Percentiles rank a stretch among this genome's conserved stretches.
Evolutionary conservation across 1,140 invertebrate species (phyloP).

Genomic region (Archivesica marissinica): DNA sequence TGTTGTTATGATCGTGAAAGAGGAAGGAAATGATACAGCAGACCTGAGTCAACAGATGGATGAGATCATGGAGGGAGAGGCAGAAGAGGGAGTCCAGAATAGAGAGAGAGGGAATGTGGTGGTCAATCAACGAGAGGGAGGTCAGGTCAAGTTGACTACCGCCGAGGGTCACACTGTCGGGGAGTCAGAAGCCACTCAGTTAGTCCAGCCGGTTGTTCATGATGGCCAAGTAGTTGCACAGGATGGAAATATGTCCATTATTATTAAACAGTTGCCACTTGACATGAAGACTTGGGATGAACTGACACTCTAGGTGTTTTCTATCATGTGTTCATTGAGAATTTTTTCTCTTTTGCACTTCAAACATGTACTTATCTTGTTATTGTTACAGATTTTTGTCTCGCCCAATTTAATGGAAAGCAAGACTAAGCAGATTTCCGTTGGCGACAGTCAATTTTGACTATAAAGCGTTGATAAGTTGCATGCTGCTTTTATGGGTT

Average conservation of each 20-base stretch:
- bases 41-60: conserved; percentile 42
- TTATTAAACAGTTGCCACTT: conserved; percentile 49
- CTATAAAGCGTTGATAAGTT: no score
- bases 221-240: conserved; percentile 49
- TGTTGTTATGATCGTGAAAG: conserved; percentile 53
- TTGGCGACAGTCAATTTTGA: no score
- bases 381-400: no score
- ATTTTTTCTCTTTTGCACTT: no score
- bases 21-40: conserved; percentile 39
- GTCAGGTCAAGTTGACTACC: conserved; percentile 29
- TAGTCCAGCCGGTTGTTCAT: conserved; percentile 55
- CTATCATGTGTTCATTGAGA: no score
- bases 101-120: conserved; percentile 31
- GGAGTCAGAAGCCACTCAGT: conserved; percentile 35
- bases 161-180: conserved; percentile 4
- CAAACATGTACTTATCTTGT: no score
- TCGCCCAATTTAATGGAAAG: no score
- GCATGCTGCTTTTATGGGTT: no score
- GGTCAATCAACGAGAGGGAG: conserved; percentile 38
- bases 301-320: no score
- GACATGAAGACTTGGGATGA: background rate
- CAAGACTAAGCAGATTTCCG: no score
- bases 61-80: conserved; percentile 48
- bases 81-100: conserved; percentile 4
- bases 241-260: conserved; percentile 47